Evolutionary conservation across 2,888 invertebrate genomes (phyloP).

Genomic region (Polyommatus icarus): DNA sequence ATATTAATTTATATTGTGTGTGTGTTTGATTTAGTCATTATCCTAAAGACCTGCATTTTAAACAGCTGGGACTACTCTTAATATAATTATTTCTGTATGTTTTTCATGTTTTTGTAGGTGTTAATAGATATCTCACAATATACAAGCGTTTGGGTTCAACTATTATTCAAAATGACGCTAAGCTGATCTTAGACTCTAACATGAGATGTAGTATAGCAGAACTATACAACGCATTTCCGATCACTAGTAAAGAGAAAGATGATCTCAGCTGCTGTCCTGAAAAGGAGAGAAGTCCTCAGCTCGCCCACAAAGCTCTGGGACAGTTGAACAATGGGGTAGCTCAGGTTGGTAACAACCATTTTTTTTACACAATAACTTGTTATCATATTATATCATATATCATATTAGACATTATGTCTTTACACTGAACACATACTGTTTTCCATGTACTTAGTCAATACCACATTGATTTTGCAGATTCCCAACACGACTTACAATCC

Average conservation of each 20-base stretch:
- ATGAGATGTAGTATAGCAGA: conserved; percentile 83
- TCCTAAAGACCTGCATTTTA: not conserved
- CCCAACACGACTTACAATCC: conserved; percentile 76
- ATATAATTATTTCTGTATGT: not conserved
- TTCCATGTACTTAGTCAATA: not conserved
- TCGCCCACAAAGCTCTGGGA: conserved; percentile 81
- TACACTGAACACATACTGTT: not conserved
- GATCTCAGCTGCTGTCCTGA: conserved; percentile 85
- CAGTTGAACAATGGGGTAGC: conserved; percentile 85
- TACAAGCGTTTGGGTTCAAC: conserved; percentile 85
- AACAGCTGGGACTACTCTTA: not conserved
- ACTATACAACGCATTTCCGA: conserved; percentile 83
- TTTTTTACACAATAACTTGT: too few species aligned
- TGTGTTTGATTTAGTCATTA: too few species aligned
- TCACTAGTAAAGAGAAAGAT: conserved; percentile 85
- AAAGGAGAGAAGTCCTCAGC: conserved; percentile 80
- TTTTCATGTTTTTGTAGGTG: conserved; percentile 78
- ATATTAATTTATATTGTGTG: too few species aligned
- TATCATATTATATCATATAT: too few species aligned
- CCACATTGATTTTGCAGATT: conserved; percentile 50
- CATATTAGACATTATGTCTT: not conserved
- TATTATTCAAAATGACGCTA: conserved; percentile 84
- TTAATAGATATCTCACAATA: conserved; percentile 84
- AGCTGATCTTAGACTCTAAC: conserved; percentile 82
- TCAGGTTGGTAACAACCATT: conserved; percentile 61